A percentile compares a stretch with the other conserved stretches of the same genome.
Conservation (phyloP, 1,140 invertebrate genomes). For the Anoplolepis gracilipes region DNA sequence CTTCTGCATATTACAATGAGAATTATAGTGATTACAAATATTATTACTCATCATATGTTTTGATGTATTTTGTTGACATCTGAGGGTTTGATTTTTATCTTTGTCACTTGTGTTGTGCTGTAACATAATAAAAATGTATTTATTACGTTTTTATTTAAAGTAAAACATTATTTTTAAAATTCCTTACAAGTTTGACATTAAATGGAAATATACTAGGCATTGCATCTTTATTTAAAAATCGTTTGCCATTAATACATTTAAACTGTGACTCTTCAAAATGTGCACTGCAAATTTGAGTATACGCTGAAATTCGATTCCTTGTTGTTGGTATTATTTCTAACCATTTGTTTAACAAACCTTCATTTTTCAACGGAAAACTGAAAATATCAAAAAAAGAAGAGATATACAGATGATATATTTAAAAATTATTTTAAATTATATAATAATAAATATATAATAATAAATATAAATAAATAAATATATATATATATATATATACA, state of each 20-base stretch:
- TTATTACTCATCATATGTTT: background rate
- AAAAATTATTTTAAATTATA: background rate
- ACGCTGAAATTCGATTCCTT: background rate
- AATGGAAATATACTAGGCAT: background rate
- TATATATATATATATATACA: too few relatives aligned
- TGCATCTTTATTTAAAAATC: background rate
- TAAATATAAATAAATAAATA: background rate
- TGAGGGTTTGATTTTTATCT: background rate
- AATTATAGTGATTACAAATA: background rate
- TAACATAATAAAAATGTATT: background rate
- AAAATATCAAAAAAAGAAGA: background rate
- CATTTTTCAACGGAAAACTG: background rate
- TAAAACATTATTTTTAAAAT: background rate
- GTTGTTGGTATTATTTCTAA: background rate
- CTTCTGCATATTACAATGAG: background rate
- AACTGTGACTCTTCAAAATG: slow-evolving; percentile 1
- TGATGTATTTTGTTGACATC: background rate
- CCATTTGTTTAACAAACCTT: background rate
- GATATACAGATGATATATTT: background rate
- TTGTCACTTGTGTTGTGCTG: background rate
- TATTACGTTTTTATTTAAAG: background rate
- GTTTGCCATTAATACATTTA: background rate
- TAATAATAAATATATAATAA: too few relatives aligned
- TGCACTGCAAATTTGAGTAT: background rate
- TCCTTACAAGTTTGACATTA: background rate